phyloP scores from a whole-genome alignment of 2,113 vertebrate genomes.

The Tupaia chinensis region DNA sequence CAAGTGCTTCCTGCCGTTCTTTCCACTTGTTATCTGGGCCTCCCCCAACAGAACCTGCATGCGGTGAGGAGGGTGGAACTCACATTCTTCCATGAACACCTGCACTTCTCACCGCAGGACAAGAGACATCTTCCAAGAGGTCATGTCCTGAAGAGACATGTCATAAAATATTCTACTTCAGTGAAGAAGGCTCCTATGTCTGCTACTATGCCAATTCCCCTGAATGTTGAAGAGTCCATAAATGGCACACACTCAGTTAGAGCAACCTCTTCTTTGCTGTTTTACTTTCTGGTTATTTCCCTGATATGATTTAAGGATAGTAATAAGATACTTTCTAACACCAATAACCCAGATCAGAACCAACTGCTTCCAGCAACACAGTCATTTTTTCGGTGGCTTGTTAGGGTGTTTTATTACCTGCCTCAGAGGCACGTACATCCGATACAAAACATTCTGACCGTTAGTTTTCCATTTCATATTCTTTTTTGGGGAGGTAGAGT shows the following conservation, averaged over 20 bases:
- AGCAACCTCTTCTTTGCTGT: neutral
- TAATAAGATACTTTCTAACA: neutral
- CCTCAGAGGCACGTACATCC: neutral
- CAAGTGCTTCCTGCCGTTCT: neutral
- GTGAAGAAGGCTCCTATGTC: neutral
- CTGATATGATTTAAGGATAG: neutral
- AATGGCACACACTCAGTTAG: neutral
- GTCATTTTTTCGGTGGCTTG: neutral
- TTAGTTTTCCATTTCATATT: neutral
- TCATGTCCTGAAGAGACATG: no score
- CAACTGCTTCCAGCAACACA: neutral
- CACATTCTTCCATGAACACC: neutral
- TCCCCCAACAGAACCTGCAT: rapidly evolving
- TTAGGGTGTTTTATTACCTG: neutral
- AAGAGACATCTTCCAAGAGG: neutral
- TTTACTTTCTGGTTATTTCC: neutral
- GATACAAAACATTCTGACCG: neutral
- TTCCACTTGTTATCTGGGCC: neutral
- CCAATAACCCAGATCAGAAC: neutral
- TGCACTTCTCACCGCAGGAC: neutral
- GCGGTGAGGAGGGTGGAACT: neutral
- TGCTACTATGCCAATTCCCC: neutral
- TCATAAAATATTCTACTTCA: neutral
- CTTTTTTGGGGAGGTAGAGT: no score
- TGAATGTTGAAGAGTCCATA: neutral